Conservation (phyloP, 1,140 invertebrate genomes). For the Conus ventricosus region DNA sequence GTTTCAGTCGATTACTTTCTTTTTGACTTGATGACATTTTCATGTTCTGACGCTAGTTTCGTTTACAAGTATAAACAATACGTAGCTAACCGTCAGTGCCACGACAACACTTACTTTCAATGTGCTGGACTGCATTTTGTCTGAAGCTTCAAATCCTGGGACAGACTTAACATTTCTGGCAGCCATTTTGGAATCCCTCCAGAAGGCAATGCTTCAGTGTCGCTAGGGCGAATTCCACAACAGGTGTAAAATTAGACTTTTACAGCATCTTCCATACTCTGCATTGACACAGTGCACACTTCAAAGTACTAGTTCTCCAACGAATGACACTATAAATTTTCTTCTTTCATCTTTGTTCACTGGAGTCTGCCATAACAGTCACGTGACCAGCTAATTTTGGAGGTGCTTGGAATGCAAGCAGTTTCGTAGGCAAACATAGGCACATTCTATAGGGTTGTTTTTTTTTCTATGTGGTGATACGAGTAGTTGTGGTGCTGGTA, state of each 20-base stretch:
- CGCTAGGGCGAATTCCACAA: neutral
- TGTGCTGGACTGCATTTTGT: conserved; percentile 69
- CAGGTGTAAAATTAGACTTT: neutral
- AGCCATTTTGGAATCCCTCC: conserved; percentile 37
- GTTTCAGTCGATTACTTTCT: neutral
- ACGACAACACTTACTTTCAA: conserved; percentile 59
- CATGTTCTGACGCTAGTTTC: neutral
- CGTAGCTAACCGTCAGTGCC: neutral
- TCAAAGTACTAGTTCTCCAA: neutral
- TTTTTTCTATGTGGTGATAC: too few species aligned
- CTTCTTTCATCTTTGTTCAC: conserved; percentile 10
- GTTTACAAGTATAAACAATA: neutral
- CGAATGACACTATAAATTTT: neutral
- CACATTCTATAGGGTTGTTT: neutral
- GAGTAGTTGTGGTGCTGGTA: too few species aligned
- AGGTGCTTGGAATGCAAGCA: conserved; percentile 13
- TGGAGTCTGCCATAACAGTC: conserved; percentile 14
- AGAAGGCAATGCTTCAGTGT: neutral
- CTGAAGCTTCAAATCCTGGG: conserved; percentile 34
- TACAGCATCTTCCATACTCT: neutral
- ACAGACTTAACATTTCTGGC: conserved; percentile 36
- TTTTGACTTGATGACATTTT: conserved; percentile 6
- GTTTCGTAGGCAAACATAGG: neutral
- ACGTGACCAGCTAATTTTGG: conserved; percentile 23
- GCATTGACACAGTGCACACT: neutral